A percentile compares a stretch with the other conserved stretches of the same genome.
phyloP scores from a whole-genome alignment of 2,113 vertebrate genomes.

The Choloepus hoffmanni region DNA sequence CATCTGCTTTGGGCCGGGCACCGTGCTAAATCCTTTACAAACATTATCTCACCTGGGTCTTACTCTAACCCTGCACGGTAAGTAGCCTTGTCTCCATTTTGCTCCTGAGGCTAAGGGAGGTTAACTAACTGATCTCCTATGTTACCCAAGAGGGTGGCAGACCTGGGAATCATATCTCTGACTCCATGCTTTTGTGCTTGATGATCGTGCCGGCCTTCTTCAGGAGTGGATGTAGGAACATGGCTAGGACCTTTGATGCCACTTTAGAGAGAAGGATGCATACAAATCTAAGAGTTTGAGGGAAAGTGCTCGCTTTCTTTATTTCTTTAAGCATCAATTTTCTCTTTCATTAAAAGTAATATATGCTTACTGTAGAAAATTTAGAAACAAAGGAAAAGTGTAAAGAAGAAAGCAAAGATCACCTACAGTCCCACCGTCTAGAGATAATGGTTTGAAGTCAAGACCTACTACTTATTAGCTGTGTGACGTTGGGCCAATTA shows the following conservation, averaged over 20 bases:
- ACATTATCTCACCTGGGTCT: not conserved
- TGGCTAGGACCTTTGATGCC: not conserved
- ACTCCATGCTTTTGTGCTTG: not conserved
- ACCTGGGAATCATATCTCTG: not conserved
- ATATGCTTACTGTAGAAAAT: not conserved
- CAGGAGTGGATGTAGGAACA: not conserved
- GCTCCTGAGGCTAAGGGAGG: not conserved
- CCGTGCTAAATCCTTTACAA: not conserved
- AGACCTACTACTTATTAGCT: not conserved
- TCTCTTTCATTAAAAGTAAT: not conserved
- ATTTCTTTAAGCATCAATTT: not conserved
- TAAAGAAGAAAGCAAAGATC: not conserved
- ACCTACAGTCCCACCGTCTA: not conserved
- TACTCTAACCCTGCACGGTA: not conserved
- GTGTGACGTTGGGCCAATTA: not conserved
- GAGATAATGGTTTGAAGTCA: not conserved
- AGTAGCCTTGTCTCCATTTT: not conserved
- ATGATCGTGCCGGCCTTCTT: not conserved
- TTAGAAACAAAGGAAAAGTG: not conserved
- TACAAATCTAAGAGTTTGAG: not conserved
- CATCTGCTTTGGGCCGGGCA: not conserved
- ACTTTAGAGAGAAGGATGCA: not conserved
- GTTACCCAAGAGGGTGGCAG: not conserved
- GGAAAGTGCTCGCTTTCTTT: not conserved
- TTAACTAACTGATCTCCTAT: not conserved